Evolutionary conservation across 2,113 vertebrate species (phyloP).

Genomic region (Phyllostomus discolor): DNA sequence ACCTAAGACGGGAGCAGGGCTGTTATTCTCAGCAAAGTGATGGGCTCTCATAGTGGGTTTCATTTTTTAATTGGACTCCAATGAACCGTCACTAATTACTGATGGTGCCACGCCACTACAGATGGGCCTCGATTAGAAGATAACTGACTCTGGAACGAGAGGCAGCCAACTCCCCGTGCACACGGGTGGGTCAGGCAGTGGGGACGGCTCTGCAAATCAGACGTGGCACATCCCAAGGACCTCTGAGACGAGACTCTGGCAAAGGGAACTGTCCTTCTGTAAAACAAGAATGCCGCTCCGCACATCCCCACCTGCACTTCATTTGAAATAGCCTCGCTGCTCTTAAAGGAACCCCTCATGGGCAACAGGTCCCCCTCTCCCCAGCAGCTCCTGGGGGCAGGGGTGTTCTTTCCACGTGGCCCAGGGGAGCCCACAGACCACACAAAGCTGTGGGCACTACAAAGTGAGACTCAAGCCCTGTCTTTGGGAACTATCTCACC

Average conservation of each 20-base stretch:
- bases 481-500: neutral
- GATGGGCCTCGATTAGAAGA: neutral
- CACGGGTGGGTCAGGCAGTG: accelerated
- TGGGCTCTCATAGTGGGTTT: slow-evolving; percentile 20
- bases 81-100: slow-evolving; percentile 40
- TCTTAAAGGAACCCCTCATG: neutral
- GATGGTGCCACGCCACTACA: neutral
- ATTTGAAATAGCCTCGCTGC: neutral
- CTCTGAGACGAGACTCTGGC: neutral
- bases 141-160: neutral
- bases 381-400: neutral
- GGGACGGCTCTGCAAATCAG: neutral
- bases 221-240: neutral
- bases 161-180: neutral
- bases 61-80: slow-evolving; percentile 52
- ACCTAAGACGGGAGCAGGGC: neutral
- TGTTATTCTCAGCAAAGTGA: neutral
- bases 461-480: neutral
- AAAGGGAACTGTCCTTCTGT: neutral
- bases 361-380: neutral
- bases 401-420: neutral
- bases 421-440: neutral
- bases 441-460: neutral
- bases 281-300: neutral
- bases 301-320: neutral